phyloP scores from a whole-genome alignment of 1,140 invertebrate genomes.

The Cardiocondyla obscurior region DNA sequence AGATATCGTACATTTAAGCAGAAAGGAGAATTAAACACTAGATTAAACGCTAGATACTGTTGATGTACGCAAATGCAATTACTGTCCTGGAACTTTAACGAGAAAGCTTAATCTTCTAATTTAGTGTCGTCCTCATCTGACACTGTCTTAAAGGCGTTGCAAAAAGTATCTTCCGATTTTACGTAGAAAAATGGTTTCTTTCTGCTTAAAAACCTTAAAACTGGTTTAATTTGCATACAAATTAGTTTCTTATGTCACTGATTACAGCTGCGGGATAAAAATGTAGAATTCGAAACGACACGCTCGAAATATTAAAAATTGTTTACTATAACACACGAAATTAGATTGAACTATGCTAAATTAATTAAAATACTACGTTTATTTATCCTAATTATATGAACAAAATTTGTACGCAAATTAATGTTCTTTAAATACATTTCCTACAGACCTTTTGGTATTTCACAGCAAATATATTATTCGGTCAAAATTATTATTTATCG shows the following conservation, averaged over 20 bases:
- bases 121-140: conserved; percentile 4
- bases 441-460: not conserved
- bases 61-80: not conserved
- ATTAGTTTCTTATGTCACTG: conserved; percentile 29
- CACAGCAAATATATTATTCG: not conserved
- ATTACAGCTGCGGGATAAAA: conserved; percentile 25
- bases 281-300: not conserved
- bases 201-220: conserved; percentile 1
- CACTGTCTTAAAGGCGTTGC: not conserved
- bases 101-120: conserved; percentile 25
- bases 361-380: not conserved
- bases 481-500: no score
- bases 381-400: not conserved
- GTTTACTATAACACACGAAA: not conserved
- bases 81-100: conserved; percentile 9
- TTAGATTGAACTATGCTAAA: not conserved
- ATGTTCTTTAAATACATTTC: not conserved
- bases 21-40: not conserved
- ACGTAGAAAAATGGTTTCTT: conserved; percentile 1
- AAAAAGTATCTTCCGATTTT: conserved; percentile 8
- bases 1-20: not conserved
- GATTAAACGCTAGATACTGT: not conserved
- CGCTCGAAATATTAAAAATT: not conserved
- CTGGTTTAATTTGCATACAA: conserved; percentile 27
- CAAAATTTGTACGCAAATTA: not conserved